Percentiles rank a stretch among this genome's conserved stretches.
These are phyloP conservation scores for Phyto melanocephala DNA, from an alignment of 2,888 invertebrate genomes.

Conservation along the genomic window DNA sequence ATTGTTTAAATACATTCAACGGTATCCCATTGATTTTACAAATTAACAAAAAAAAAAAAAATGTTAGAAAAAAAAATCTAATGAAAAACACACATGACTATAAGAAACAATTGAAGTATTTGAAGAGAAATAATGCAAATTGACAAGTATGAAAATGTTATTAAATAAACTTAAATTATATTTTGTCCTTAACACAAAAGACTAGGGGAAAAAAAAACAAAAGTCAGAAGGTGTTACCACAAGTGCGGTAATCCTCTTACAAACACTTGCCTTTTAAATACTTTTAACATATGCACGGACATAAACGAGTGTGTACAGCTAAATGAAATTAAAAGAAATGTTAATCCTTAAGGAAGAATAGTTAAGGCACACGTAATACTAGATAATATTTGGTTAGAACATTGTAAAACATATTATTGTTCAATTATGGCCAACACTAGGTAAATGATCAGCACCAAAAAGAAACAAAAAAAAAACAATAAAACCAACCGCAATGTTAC, in stretches of 20 bases:
- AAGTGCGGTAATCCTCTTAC: conserved; percentile 20
- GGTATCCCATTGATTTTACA: conserved; percentile 1
- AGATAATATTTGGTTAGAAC: not conserved
- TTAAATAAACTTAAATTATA: not conserved
- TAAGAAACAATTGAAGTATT: not conserved
- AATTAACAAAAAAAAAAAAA: not conserved
- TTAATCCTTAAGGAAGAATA: not conserved
- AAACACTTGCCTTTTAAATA: not conserved
- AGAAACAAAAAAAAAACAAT: not conserved
- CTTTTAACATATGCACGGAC: too few relatives aligned
- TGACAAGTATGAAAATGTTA: conserved; percentile 40
- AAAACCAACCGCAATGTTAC: conserved; percentile 6
- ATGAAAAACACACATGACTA: not conserved
- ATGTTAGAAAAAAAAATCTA: not conserved
- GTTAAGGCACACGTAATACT: not conserved
- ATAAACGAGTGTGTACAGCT: not conserved
- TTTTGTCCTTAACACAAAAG: not conserved
- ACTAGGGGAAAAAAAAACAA: not conserved
- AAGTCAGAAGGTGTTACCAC: not conserved
- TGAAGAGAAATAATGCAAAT: conserved; percentile 3
- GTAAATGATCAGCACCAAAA: not conserved
- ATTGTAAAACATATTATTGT: conserved; percentile 12
- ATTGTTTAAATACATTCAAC: not conserved
- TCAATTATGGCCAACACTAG: not conserved
- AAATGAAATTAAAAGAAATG: not conserved